phyloP scores from a whole-genome alignment of 2,113 vertebrate genomes.

The Monarcha castaneiventris region DNA sequence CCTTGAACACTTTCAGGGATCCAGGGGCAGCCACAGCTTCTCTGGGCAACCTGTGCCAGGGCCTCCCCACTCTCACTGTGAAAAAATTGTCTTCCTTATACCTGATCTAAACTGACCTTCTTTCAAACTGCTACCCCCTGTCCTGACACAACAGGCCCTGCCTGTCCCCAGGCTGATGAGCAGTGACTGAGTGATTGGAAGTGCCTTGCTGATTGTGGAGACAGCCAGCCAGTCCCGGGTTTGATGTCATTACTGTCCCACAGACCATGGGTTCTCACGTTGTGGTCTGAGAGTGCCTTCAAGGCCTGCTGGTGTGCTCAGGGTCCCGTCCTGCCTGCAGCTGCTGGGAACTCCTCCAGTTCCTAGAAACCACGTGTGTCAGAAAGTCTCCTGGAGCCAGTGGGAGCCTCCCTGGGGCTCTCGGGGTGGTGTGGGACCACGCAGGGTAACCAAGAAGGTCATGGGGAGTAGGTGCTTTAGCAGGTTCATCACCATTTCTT shows the following conservation, averaged over 20 bases:
- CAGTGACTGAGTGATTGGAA: background rate
- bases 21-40: background rate
- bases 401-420: background rate
- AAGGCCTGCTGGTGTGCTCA: background rate
- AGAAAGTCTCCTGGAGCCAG: background rate
- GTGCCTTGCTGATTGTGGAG: background rate
- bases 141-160: background rate
- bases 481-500: background rate
- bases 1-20: background rate
- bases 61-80: background rate
- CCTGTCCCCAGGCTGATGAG: background rate
- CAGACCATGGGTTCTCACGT: background rate
- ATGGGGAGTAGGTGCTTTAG: background rate
- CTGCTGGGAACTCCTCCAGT: background rate
- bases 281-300: rapidly evolving
- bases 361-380: background rate
- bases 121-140: background rate
- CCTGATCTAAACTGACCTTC: background rate
- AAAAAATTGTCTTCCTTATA: rapidly evolving
- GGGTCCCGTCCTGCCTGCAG: background rate
- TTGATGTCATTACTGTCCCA: rapidly evolving
- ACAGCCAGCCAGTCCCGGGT: background rate
- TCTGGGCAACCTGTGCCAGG: background rate
- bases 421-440: background rate
- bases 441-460: background rate